Base-by-base conservation (phyloP, 2,797 vertebrate species). In the Pipistrellus kuhlii region DNA sequence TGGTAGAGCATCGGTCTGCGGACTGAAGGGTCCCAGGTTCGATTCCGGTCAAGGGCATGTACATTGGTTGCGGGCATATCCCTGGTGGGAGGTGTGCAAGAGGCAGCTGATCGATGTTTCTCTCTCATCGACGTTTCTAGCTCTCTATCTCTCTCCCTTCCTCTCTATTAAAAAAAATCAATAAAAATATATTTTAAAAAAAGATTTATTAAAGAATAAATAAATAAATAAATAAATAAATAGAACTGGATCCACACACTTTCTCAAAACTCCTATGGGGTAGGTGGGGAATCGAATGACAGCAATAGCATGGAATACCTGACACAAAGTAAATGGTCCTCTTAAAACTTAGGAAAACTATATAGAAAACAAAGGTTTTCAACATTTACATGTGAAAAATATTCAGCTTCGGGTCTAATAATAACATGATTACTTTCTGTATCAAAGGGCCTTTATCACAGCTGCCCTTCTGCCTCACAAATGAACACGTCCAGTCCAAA, bases 341-440 rank as follows among this genome's bases (percentile, higher is more conserved):
- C 32, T 77, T 71, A 46, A 93, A 73, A 90, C 30, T 5, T 69
- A 35, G 35, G 55, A 72, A 94, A 92, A 90, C 51, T 59, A 77
- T 21, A 64, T 0, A 66, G 46, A 90, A 96, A 76, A 30, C 44
- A 68, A 57, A 80, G 27, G 30, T 46, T 80, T 87, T 89, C n/a
- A 92, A 72, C 23, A 84, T 64, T 23, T 30, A 6, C 46, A 73
- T 15, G 8, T 38, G 35, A 76, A 46, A 78, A 90, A 73, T 21
- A 64, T 7, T 88, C 53, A 84, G 35, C 41, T 78, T 46, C 18
- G 86, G 38, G 55, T 27, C 55, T 35, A 76, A 64, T 32, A 66
- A 6, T 69, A 53, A 94, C 76, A 87, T 30, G 35, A 93, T 53
- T 51, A 94, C 51, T 80, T 32, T 25, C 3, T 57, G 0, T 95